Evolutionary conservation across 1,140 invertebrate genomes (phyloP).

Genomic region (Amyelois transitella): DNA sequence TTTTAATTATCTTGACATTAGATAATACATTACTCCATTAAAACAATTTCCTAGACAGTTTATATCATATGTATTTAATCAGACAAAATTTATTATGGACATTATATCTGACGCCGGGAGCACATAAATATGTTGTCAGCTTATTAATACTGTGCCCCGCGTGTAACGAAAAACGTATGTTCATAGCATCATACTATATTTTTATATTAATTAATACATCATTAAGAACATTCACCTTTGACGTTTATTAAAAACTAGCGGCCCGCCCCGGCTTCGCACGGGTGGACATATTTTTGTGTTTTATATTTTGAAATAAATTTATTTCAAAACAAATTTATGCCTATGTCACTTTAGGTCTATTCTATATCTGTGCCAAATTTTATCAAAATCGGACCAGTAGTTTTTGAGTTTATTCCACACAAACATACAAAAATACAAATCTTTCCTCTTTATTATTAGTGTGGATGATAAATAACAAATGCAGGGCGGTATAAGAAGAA

Average conservation of each 20-base stretch:
- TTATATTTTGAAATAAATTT: too few relatives aligned
- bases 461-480: conserved; percentile 13
- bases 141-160: conserved; percentile 46
- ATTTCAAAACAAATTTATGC: too few relatives aligned
- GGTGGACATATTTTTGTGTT: too few relatives aligned
- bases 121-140: conserved; percentile 52
- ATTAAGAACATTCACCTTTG: conserved; percentile 11
- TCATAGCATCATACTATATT: conserved; percentile 14
- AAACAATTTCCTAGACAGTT: conserved; percentile 20
- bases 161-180: conserved; percentile 34
- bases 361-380: too few relatives aligned
- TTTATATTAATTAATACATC: conserved; percentile 22
- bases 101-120: conserved; percentile 37
- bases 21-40: neutral
- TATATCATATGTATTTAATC: conserved; percentile 30
- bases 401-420: too few relatives aligned
- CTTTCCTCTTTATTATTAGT: too few relatives aligned
- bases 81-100: conserved; percentile 45
- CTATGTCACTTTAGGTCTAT: conserved; percentile 1
- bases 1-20: neutral
- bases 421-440: too few relatives aligned
- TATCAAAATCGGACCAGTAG: too few relatives aligned
- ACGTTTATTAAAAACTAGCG: neutral
- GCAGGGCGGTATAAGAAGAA: conserved; percentile 18
- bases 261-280: too few relatives aligned